A percentile compares a stretch with the other conserved stretches of the same genome.
Evolutionary conservation across 2,113 vertebrate genomes (phyloP).

Genomic region (Lasiurus cinereus): DNA sequence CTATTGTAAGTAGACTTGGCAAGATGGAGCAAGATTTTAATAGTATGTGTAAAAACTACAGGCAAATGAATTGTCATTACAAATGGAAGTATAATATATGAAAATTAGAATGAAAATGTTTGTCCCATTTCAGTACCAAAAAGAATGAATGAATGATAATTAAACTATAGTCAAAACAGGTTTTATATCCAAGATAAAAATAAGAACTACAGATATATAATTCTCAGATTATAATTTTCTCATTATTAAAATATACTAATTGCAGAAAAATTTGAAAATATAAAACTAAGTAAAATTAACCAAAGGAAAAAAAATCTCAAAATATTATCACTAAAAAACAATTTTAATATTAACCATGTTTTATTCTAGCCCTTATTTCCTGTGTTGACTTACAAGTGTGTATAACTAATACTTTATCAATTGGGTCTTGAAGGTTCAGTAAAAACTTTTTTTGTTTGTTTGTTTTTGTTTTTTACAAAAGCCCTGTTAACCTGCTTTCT

Average conservation of each 20-base stretch:
- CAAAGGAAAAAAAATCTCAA: not conserved
- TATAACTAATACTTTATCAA: not conserved
- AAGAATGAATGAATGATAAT: not conserved
- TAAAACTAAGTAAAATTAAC: not conserved
- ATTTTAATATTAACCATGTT: not conserved
- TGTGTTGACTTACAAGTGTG: not conserved
- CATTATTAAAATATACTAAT: not conserved
- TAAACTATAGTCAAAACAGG: not conserved
- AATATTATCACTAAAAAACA: not conserved
- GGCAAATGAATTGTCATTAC: not conserved
- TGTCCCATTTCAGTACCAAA: not conserved
- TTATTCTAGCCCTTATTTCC: not conserved
- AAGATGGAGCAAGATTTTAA: not conserved
- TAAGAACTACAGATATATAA: not conserved
- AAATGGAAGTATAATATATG: not conserved
- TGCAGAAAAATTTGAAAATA: not conserved
- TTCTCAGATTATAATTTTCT: not conserved
- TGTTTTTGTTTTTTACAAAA: no score
- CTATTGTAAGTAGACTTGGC: not conserved
- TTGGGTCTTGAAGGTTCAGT: not conserved
- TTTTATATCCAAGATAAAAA: not conserved
- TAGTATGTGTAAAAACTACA: not conserved
- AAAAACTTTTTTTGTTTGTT: not conserved
- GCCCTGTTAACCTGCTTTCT: not conserved
- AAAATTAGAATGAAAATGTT: not conserved